Base-by-base conservation (phyloP, 2,888 invertebrate genomes). In the Abrostola triplasia region DNA sequence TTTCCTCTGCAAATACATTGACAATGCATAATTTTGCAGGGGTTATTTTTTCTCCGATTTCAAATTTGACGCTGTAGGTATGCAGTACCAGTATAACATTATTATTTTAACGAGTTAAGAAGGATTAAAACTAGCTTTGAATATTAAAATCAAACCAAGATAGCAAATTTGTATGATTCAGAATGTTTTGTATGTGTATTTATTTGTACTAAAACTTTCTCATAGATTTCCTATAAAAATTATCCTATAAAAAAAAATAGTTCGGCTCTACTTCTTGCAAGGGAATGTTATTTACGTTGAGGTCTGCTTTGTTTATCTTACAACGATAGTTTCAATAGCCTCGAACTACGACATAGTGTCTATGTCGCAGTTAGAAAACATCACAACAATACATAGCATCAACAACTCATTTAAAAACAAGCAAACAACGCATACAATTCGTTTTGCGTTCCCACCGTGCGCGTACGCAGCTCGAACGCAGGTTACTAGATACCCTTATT, bases 331-430 rank as follows among this genome's bases (percentile, higher is more conserved):
- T 73, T 71, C 56, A 57, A 54, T 57, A 57, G 44, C 35, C 37
- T 53, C 11, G 42, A 72, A 60, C 73, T 60, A 66, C 73, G 67
- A 60, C 59, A 64, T 47, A 51, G 55, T 42, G 52, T 48, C 58
- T 60, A 68, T 66, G 62, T 70, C 44, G 48, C 49, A 53, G 49
- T 59, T 72, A 71, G 71, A 80, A 69, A 75, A 76, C 76, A 73
- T 69, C 64, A 61, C 35, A 73, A 81, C 73, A 64, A 79, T 81
- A 73, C 76, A 68, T 73, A 79, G 60, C 70, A 80, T 77, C 77
- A 81, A 83, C 79, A 79, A 77, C 67, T 70, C 71, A 77, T 79
- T 70, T 72, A 77, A 80, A 79, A 86, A 85, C 80, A 85, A 83
- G 78, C 79, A 79, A 74, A 78, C 67, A 80, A 64, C 57, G 76